phyloP scores from a whole-genome alignment of 2,113 vertebrate species.

The Oreamnos americanus region DNA sequence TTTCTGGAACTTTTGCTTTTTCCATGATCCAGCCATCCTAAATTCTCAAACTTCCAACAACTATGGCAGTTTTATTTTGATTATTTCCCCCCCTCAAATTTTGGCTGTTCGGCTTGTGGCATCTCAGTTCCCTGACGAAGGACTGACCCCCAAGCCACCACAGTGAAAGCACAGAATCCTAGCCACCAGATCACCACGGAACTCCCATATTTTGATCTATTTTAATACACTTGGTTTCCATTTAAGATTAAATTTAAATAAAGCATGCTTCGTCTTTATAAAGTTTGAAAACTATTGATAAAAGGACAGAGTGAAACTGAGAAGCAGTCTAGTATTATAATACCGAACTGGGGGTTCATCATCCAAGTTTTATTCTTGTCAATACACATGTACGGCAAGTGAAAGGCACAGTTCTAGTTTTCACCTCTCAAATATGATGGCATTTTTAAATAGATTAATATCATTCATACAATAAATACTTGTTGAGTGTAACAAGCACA shows the following conservation, averaged over 20 bases:
- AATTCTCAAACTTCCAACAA: neutral
- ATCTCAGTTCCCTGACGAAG: neutral
- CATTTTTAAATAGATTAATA: neutral
- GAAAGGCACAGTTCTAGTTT: neutral
- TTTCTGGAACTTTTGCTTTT: too few species aligned
- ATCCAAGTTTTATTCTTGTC: neutral
- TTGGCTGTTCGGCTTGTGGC: neutral
- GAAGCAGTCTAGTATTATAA: neutral
- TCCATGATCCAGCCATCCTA: neutral
- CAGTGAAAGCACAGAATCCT: neutral
- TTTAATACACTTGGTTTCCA: neutral
- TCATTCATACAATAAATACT: neutral
- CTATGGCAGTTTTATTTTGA: neutral
- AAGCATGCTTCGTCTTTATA: neutral
- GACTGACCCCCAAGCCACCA: neutral
- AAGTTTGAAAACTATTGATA: neutral
- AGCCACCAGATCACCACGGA: neutral
- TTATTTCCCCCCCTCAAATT: neutral
- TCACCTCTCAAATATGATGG: neutral
- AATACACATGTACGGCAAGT: neutral
- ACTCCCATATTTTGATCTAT: neutral
- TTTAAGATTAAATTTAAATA: neutral
- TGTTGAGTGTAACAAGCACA: neutral
- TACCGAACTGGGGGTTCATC: neutral
- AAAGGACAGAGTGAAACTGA: constrained; percentile 10